Evolutionary conservation across 2,888 invertebrate genomes (phyloP).

Genomic region (Acleris sparsana): DNA sequence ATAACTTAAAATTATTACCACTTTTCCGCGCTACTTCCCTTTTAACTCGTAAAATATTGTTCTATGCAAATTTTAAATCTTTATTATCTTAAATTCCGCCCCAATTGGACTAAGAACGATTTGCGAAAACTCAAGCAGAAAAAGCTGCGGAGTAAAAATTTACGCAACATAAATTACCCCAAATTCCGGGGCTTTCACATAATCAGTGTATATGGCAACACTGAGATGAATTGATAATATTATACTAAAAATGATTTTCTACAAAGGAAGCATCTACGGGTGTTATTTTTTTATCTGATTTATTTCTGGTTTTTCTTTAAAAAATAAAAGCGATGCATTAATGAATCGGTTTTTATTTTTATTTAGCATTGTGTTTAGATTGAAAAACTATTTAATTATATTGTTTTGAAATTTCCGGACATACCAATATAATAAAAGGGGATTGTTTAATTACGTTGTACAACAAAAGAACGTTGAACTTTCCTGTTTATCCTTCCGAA

Average conservation of each 20-base stretch:
- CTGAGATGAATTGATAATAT: slow-evolving; percentile 11
- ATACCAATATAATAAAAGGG: no score
- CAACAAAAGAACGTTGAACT: no score
- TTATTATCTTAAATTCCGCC: slow-evolving; percentile 10
- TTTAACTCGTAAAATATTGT: neutral
- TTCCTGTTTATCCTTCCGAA: no score
- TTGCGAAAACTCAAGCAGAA: slow-evolving; percentile 13
- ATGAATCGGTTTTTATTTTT: no score
- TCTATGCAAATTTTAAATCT: neutral
- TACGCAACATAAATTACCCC: slow-evolving; percentile 27
- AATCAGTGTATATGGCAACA: slow-evolving; percentile 33
- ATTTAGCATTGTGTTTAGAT: no score
- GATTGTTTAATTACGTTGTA: no score
- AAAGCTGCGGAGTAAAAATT: slow-evolving; percentile 28
- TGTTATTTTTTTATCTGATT: neutral
- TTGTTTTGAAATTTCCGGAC: no score
- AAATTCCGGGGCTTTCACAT: slow-evolving; percentile 23
- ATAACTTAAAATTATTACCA: no score
- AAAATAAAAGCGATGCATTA: no score
- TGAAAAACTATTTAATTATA: no score
- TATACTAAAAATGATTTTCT: neutral
- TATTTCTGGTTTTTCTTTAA: no score
- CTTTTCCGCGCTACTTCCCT: no score
- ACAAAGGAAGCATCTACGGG: neutral
- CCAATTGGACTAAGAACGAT: slow-evolving; percentile 21